Percentiles rank a stretch among this genome's conserved stretches.
Evolutionary conservation across 2,888 invertebrate species (phyloP).

Genomic region (Drosophila mercatorum): DNA sequence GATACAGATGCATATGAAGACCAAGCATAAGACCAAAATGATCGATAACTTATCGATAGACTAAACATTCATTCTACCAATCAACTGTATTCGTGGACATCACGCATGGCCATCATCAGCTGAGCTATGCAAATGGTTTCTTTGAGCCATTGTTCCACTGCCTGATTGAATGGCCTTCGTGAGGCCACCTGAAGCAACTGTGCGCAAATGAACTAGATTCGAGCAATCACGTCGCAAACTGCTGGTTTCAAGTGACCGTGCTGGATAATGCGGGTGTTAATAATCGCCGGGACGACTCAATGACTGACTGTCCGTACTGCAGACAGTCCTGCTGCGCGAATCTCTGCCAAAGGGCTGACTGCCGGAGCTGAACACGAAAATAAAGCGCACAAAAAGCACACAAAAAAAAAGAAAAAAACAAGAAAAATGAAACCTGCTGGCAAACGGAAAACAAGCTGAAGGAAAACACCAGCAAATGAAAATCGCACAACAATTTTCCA

Average conservation of each 20-base stretch:
- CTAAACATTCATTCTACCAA: not conserved
- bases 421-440: conserved; percentile 6
- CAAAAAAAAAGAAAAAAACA: not conserved
- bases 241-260: conserved; percentile 4
- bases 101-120: not conserved
- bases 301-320: not conserved
- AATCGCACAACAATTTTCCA: conserved; percentile 31
- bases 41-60: not conserved
- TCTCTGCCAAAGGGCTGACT: conserved; percentile 4
- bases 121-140: not conserved
- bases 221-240: not conserved
- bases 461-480: conserved; percentile 23
- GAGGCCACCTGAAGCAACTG: not conserved
- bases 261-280: conserved; percentile 16
- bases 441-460: conserved; percentile 11
- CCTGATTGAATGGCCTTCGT: not conserved
- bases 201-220: not conserved
- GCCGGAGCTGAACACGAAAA: conserved; percentile 2
- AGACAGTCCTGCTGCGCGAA: conserved; percentile 9
- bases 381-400: not conserved
- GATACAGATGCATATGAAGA: not conserved
- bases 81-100: not conserved
- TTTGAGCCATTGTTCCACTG: not conserved
- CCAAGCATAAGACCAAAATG: not conserved
- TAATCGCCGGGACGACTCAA: conserved; percentile 1